Evolutionary conservation across 2,113 vertebrate genomes (phyloP), one percentile per base, ranked within the genome.

Genomic region (Prolemur simus): DNA sequence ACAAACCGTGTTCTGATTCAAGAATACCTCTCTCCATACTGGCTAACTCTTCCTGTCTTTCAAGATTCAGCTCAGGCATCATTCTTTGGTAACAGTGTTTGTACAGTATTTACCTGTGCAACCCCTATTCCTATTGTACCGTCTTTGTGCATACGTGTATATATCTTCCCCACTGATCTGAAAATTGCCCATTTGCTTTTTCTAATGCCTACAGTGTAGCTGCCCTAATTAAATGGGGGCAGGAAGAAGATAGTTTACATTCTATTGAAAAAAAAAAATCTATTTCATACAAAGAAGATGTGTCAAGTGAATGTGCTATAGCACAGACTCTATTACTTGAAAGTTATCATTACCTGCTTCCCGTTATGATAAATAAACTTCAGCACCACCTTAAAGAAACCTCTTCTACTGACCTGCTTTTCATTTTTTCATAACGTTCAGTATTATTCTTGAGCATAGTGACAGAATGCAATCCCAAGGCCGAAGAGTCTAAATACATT

Each of bases 401-500:
- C n/a, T 71, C 80, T 84, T 60, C 63, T 39, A 20, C 69, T 45
- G 80, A 76, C 87, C 74, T 56, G 29, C n/a, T 92, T 96, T 89
- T 84, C 82, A 45, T n/a, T 92, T 93, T 78, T 76, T 89, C 86
- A 93, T 66, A 76, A 87, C 25, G 69, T 81, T 94, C 82, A 39
- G 58, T 37, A 97, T 96, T 97, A 95, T 91, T 94, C 95, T 92
- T 81, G 45, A 95, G n/a, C 66, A 77, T 3, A 73, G 87, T 92
- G 94, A 95, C 92, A 96, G 92, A 92, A 91, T 73, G 87, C 39
- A 93, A 87, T 95, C 64, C 68, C 69, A 64, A 58, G n/a, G 47
- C 69, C 6, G 0, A 93, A 78, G 68, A 84, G 27, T 77, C 64
- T 71, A 97, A 96, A 94, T 56, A 76, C 8, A 39, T 85, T 58